Evolutionary conservation across 2,797 vertebrate species (phyloP).

Genomic region (Sebastes itinus): DNA sequence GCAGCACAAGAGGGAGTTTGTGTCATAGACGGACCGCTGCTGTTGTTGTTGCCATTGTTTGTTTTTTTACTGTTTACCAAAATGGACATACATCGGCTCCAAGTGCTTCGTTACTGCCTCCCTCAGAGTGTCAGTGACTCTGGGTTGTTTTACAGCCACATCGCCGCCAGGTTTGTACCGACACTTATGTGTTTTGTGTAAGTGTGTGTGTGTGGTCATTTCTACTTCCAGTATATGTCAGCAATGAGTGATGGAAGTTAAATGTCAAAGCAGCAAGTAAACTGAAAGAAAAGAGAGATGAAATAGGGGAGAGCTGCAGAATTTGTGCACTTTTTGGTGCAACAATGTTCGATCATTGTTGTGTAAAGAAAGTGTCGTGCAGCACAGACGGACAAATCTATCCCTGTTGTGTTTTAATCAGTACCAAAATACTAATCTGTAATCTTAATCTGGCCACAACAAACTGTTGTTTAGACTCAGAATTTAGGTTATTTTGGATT

Average conservation of each 20-base stretch:
- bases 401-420: conserved; percentile 64
- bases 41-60: not conserved
- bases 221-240: conserved; percentile 5
- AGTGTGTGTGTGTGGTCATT: not conserved
- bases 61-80: conserved; percentile 34
- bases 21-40: conserved; percentile 13
- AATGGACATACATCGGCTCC: conserved; percentile 77
- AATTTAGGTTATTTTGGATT: conserved; percentile 66
- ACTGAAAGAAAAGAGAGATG: not conserved
- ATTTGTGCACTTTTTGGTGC: not conserved
- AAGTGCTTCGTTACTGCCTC: conserved; percentile 76
- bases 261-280: conserved; percentile 24
- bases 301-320: not conserved
- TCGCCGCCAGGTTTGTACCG: conserved; percentile 77
- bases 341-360: not conserved
- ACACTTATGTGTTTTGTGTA: not conserved
- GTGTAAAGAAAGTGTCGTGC: conserved; percentile 19
- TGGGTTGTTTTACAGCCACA: conserved; percentile 76
- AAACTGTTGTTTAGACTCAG: conserved; percentile 30
- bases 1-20: conserved; percentile 12
- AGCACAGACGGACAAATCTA: conserved; percentile 49
- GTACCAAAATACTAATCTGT: conserved; percentile 72
- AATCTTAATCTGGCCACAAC: conserved; percentile 66
- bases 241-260: not conserved
- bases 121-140: conserved; percentile 83